These are phyloP conservation scores for Dasysyrphus tricinctus DNA, from an alignment of 2,888 invertebrate genomes.

Conservation along the genomic window DNA sequence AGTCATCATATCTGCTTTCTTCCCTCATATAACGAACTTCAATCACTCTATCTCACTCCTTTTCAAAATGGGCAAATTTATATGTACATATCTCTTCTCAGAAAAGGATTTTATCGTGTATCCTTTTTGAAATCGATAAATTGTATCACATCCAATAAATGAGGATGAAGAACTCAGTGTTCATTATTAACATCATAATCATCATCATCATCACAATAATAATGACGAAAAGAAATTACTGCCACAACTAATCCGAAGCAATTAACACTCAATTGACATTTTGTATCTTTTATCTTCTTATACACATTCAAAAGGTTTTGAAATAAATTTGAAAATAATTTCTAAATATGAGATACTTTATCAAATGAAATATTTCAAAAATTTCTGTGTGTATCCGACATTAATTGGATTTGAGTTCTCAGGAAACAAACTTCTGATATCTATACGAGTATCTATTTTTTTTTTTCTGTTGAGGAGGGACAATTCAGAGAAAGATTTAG, in stretches of 20 bases:
- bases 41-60: not conserved
- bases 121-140: slow-evolving; percentile 27
- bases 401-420: slow-evolving; percentile 56
- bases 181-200: not conserved
- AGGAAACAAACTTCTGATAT: slow-evolving; percentile 51
- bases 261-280: slow-evolving; percentile 68
- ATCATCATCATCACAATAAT: not conserved
- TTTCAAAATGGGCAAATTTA: not conserved
- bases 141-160: not conserved
- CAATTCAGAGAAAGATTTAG: not conserved
- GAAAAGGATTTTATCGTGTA: not conserved
- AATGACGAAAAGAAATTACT: slow-evolving; percentile 13
- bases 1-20: not conserved
- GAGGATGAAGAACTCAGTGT: not conserved
- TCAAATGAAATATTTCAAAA: slow-evolving; percentile 8
- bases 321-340: slow-evolving; percentile 32
- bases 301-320: slow-evolving; percentile 4
- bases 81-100: not conserved
- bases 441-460: not conserved
- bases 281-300: slow-evolving; percentile 33
- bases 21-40: not conserved
- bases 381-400: slow-evolving; percentile 43
- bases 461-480: not conserved
- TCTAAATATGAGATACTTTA: not conserved
- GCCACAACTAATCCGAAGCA: slow-evolving; percentile 50